Conservation (phyloP, 1,140 invertebrate genomes). For the Myzus persicae region DNA sequence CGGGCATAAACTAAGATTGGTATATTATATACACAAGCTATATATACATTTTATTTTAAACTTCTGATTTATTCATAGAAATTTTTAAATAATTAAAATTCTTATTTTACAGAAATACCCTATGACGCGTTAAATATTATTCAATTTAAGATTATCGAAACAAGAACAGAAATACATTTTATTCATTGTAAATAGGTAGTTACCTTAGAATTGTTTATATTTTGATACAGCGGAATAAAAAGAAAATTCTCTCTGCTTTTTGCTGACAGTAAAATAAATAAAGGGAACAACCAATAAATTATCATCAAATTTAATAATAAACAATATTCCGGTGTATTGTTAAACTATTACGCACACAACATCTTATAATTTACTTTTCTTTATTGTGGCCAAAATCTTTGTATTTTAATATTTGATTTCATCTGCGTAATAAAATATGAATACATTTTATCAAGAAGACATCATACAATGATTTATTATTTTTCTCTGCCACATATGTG, state of each 20-base stretch:
- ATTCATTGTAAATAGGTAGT: neutral
- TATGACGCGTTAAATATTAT: neutral
- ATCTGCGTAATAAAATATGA: neutral
- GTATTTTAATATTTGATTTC: neutral
- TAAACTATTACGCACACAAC: neutral
- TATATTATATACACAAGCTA: too few species aligned
- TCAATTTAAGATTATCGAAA: neutral
- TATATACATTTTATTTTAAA: neutral
- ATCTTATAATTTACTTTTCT: neutral
- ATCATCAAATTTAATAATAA: neutral
- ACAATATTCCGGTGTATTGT: neutral
- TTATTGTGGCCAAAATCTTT: neutral
- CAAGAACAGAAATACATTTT: neutral
- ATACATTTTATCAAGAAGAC: neutral
- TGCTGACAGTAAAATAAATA: neutral
- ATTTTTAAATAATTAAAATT: neutral
- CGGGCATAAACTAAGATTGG: too few species aligned
- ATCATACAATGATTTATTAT: conserved; percentile 29
- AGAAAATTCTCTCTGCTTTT: neutral
- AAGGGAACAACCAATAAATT: neutral
- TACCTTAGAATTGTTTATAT: neutral
- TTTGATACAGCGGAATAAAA: neutral
- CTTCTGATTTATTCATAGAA: neutral
- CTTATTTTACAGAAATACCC: neutral
- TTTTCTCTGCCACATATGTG: neutral